These are phyloP conservation scores for Dicyrtoma fusca DNA, from an alignment of 2,888 invertebrate genomes.

Conservation along the genomic window DNA sequence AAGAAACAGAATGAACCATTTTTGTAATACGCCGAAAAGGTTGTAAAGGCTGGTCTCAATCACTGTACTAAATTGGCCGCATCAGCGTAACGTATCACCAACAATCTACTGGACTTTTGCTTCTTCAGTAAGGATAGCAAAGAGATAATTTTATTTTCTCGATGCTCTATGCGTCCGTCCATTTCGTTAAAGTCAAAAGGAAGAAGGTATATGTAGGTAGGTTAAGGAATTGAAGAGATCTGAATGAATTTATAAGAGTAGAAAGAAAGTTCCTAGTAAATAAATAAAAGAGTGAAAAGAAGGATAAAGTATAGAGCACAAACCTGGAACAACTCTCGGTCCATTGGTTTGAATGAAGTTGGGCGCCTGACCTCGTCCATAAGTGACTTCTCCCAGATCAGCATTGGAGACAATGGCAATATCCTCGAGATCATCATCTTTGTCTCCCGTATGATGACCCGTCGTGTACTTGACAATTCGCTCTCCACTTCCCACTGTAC, in stretches of 20 bases:
- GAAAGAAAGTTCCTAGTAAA: not conserved
- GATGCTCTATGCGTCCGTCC: too few species aligned
- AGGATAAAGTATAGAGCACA: constrained; percentile 15
- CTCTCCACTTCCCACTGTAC: constrained; percentile 52
- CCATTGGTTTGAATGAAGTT: constrained; percentile 60
- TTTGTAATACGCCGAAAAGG: too few species aligned
- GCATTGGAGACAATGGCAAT: constrained; percentile 61
- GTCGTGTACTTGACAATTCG: constrained; percentile 55
- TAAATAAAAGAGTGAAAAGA: not conserved
- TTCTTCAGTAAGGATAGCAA: too few species aligned
- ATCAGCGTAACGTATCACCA: too few species aligned
- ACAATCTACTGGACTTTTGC: too few species aligned
- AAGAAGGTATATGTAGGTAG: too few species aligned
- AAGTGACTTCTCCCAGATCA: constrained; percentile 59
- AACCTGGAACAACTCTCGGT: constrained; percentile 61
- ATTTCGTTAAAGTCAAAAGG: too few species aligned
- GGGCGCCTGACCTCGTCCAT: constrained; percentile 59
- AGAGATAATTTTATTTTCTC: too few species aligned
- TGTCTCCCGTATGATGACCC: constrained; percentile 49
- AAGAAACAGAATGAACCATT: too few species aligned
- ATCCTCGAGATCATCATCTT: constrained; percentile 60
- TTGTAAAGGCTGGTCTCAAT: too few species aligned
- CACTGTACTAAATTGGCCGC: too few species aligned
- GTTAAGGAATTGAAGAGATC: too few species aligned
- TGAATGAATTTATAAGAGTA: not conserved